phyloP scores from a whole-genome alignment of 2,888 invertebrate species.

The Sphinx pinastri region DNA sequence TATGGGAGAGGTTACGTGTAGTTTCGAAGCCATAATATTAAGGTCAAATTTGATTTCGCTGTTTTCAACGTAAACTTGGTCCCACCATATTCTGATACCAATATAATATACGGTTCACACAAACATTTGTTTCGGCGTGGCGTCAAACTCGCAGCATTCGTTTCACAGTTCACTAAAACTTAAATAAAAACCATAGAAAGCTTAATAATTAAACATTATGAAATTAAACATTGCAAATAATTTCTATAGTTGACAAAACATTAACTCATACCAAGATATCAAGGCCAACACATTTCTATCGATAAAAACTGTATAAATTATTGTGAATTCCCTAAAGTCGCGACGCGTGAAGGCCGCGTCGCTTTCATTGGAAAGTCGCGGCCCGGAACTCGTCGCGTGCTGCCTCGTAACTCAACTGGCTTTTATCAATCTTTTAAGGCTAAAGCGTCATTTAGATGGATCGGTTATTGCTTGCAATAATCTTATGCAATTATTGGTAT shows the following conservation, averaged over 20 bases:
- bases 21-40: too few relatives aligned
- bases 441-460: too few relatives aligned
- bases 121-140: too few relatives aligned
- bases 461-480: too few relatives aligned
- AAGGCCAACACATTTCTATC: conserved; percentile 17
- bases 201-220: background rate
- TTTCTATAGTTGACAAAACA: background rate
- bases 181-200: background rate
- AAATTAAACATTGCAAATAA: background rate
- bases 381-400: conserved; percentile 61
- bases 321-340: conserved; percentile 50
- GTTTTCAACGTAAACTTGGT: too few relatives aligned
- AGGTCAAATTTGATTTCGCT: too few relatives aligned
- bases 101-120: too few relatives aligned
- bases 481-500: too few relatives aligned
- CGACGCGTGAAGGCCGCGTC: conserved; percentile 58
- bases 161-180: too few relatives aligned
- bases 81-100: too few relatives aligned
- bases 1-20: too few relatives aligned
- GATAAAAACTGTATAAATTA: conserved; percentile 33
- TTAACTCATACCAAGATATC: background rate
- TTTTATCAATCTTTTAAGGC: background rate
- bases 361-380: conserved; percentile 78
- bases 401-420: conserved; percentile 18
- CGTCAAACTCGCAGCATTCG: too few relatives aligned